phyloP scores from a whole-genome alignment of 2,113 vertebrate species.

The Lamprologus speciosus region DNA sequence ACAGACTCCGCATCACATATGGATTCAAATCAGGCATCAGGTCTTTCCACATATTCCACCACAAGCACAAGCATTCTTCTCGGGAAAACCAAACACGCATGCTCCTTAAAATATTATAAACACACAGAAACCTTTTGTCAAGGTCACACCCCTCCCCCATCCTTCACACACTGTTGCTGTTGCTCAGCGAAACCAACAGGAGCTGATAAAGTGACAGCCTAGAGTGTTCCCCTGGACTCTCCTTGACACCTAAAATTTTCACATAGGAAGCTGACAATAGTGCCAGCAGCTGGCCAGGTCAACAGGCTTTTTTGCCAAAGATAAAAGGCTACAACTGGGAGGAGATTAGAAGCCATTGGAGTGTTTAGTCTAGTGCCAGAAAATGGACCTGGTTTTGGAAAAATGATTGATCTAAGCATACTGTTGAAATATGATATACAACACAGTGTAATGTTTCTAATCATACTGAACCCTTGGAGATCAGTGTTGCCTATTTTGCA shows the following conservation, averaged over 20 bases:
- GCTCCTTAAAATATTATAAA: not conserved
- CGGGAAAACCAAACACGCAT: not conserved
- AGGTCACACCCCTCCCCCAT: constrained; percentile 11
- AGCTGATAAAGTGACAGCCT: constrained; percentile 45
- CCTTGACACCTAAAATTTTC: constrained; percentile 42
- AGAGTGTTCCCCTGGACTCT: constrained; percentile 35
- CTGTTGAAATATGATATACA: not conserved
- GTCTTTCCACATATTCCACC: not conserved
- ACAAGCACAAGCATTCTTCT: not conserved
- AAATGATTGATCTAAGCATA: not conserved
- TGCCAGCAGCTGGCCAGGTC: not conserved
- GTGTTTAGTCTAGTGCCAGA: not conserved
- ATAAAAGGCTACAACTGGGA: not conserved
- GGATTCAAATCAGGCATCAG: not conserved
- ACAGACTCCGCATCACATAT: not conserved
- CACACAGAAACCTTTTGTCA: not conserved
- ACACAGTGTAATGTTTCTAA: not conserved
- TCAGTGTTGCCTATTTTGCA: not conserved
- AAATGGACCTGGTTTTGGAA: not conserved
- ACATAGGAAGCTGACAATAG: not conserved
- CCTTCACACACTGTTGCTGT: not conserved
- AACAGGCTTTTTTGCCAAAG: not conserved
- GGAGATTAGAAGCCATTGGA: not conserved
- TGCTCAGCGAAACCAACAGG: constrained; percentile 26
- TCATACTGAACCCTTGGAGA: not conserved